Conservation (phyloP, 1,140 invertebrate species). For the Pogonognathellus flavescens region DNA sequence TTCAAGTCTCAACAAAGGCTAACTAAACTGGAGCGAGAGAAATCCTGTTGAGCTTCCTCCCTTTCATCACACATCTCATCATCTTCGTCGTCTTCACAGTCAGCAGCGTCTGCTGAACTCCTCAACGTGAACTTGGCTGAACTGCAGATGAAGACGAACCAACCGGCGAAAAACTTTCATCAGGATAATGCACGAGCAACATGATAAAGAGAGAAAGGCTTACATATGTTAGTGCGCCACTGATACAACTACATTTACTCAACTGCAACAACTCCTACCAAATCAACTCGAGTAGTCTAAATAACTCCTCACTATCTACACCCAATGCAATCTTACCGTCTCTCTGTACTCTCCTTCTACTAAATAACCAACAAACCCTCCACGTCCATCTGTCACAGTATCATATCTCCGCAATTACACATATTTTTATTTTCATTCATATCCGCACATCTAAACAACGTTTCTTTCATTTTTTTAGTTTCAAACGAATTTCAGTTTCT, state of each 20-base stretch:
- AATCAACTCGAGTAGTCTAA: no score
- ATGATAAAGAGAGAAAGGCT: neutral
- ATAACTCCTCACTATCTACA: no score
- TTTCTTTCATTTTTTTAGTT: no score
- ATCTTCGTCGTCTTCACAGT: neutral
- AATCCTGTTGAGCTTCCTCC: slow-evolving; percentile 46
- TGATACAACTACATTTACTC: neutral
- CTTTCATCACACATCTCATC: slow-evolving; percentile 5
- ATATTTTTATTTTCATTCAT: no score
- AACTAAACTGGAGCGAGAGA: slow-evolving; percentile 36
- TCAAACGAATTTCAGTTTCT: no score
- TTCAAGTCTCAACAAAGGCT: slow-evolving; percentile 44
- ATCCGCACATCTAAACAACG: no score
- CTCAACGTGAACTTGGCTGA: slow-evolving; percentile 2
- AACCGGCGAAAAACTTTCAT: slow-evolving; percentile 39
- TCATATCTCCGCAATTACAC: no score
- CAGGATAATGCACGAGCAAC: slow-evolving; percentile 24
- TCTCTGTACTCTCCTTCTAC: no score
- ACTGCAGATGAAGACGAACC: neutral
- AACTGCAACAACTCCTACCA: no score
- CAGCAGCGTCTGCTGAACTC: slow-evolving; percentile 2
- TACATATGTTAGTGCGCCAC: neutral
- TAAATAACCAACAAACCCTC: no score
- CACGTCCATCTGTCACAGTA: no score
- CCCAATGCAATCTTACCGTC: no score